Percentiles rank a stretch among this genome's conserved stretches.
These are phyloP conservation scores for Coregonus suidteri DNA, from an alignment of 2,797 vertebrate species.

Conservation along the genomic window DNA sequence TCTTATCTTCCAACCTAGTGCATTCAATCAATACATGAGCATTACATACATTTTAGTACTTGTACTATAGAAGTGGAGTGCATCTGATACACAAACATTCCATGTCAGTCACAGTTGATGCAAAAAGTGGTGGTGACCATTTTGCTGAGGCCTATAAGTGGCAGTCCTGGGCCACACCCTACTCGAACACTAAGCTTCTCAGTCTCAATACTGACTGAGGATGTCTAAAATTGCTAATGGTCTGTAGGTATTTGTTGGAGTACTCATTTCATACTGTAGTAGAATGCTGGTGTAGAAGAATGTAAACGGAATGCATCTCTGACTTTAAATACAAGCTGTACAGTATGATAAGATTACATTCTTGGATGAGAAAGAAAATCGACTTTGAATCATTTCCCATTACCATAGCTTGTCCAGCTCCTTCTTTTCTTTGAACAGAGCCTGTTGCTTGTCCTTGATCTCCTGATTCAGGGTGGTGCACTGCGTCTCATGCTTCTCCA, in stretches of 20 bases:
- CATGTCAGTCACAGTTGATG: not conserved
- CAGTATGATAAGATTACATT: not conserved
- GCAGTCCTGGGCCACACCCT: not conserved
- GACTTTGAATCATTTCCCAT: not conserved
- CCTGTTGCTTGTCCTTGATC: constrained; percentile 65
- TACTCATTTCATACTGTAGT: not conserved
- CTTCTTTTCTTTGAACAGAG: constrained; percentile 55
- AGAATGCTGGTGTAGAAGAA: not conserved
- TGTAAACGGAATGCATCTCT: not conserved
- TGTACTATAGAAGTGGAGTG: no score
- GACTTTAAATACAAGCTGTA: no score
- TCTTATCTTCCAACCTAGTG: constrained; percentile 56
- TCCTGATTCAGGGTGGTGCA: constrained; percentile 43
- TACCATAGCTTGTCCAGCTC: constrained; percentile 57
- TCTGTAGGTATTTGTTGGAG: not conserved
- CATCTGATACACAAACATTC: no score
- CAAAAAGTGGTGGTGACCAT: not conserved
- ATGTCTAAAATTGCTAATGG: not conserved
- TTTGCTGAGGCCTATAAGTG: not conserved
- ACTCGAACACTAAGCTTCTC: not conserved
- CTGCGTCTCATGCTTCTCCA: constrained; percentile 42
- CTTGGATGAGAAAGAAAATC: not conserved
- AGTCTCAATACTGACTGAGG: no score
- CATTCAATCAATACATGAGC: not conserved
- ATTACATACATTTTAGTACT: no score